Percentiles rank a stretch among this genome's conserved stretches.
These are phyloP conservation scores for Falco naumanni DNA, from an alignment of 2,797 vertebrate genomes.

Conservation along the genomic window DNA sequence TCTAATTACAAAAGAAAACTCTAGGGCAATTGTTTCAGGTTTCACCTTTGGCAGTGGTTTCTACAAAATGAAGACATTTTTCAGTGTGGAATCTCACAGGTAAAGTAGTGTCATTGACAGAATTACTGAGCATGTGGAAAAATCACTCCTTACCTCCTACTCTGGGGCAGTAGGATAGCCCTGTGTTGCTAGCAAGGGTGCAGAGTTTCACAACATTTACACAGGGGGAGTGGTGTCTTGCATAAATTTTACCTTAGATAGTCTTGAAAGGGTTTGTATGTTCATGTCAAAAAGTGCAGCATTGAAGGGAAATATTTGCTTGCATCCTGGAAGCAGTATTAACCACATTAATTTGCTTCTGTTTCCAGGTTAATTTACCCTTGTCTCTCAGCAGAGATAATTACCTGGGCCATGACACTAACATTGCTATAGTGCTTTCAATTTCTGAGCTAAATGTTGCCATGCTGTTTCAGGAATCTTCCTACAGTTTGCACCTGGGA, in stretches of 20 bases:
- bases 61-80: neutral
- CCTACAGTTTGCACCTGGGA: neutral
- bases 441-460: neutral
- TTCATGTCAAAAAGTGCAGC: neutral
- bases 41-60: neutral
- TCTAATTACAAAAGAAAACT: neutral
- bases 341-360: neutral
- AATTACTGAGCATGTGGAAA: neutral
- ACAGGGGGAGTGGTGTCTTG: neutral
- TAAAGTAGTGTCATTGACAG: neutral
- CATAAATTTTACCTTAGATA: neutral
- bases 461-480: neutral
- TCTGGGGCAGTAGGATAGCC: neutral
- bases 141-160: neutral
- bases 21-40: neutral
- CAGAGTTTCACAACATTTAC: neutral
- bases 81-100: neutral
- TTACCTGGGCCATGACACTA: neutral
- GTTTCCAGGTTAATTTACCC: slow-evolving; percentile 17
- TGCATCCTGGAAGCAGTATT: neutral
- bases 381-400: neutral
- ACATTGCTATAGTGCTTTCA: neutral
- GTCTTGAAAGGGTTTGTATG: neutral
- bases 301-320: neutral
- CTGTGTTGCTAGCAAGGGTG: neutral